phyloP scores from a whole-genome alignment of 2,113 vertebrate genomes.

The Excalfactoria chinensis region DNA sequence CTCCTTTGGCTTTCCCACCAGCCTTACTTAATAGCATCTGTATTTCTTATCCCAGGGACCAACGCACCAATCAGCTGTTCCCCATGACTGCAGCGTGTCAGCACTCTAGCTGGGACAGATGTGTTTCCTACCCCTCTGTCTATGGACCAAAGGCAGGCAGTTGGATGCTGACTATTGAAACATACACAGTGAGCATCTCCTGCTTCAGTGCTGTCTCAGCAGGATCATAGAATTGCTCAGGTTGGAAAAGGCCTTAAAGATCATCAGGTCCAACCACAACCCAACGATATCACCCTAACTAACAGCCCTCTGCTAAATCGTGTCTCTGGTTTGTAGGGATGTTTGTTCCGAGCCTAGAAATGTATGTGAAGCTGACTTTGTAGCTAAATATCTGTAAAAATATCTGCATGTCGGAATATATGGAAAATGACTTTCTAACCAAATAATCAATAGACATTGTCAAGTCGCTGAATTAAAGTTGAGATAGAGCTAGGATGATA shows the following conservation, averaged over 20 bases:
- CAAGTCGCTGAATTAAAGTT: neutral
- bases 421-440: neutral
- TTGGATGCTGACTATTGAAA: neutral
- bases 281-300: no score
- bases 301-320: no score
- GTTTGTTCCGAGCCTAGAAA: neutral
- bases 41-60: neutral
- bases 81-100: neutral
- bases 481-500: neutral
- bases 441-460: neutral
- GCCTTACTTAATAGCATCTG: conserved; percentile 9
- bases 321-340: neutral
- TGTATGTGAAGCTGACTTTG: conserved; percentile 1
- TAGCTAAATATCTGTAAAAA: neutral
- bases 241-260: no score
- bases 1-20: neutral
- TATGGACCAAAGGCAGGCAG: neutral
- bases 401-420: neutral
- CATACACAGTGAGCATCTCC: neutral
- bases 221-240: no score
- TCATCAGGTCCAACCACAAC: no score
- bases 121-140: neutral
- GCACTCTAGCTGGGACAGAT: neutral
- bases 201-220: neutral
- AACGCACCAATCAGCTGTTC: neutral